Evolutionary conservation across 2,888 invertebrate species (phyloP), one percentile per base, ranked within the genome.

Genomic region (Pyrrhosoma nymphula): DNA sequence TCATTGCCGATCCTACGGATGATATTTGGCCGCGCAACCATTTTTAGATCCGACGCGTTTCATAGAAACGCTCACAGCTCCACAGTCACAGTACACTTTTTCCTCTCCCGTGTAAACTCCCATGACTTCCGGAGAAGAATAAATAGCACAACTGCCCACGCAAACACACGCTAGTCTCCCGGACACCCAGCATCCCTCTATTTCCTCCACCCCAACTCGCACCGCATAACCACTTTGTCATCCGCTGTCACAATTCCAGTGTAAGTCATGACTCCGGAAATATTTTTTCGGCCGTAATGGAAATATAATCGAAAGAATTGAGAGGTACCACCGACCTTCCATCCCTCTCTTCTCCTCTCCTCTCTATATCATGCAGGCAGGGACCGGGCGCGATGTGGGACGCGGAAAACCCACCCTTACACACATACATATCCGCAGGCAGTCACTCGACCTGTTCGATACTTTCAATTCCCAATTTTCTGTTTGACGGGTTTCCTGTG

Each of bases 221-320:
- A 35, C 82, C 82, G 82, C 35, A 35, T 82, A 16, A 82, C 82
- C 82, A 82, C 82, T 82, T 82, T 82, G 82, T 82, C 82, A 82
- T 82, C 82, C 35, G 30, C 82, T 82, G 82, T 82, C 82, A 14
- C 63, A 63, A 63, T 63, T 23, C 69, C 93, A n/a, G 47, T 18
- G 69, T 47, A 69, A 55, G 39, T 93, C 93, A 93, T 93, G 82
- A 18, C 93, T 93, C 30, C n/a, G 20, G 26, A 63, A 82, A 26
- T n/a, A 47, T 47, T 69, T 93, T 47, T 26, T 47, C 91, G 47
- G 6, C 60, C 39, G 63, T 93, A 93, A 93, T 93, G 93, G 69
- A 93, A 93, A 93, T 93, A 93, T 75, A 93, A 93, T 93, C 69
- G 93, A 75, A 93, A 93, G 69, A 93, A 93, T 93, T 93, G 69